A percentile compares a stretch with the other conserved stretches of the same genome.
Evolutionary conservation across 2,888 invertebrate genomes (phyloP).

Genomic region (Scaptomyza tumidula): DNA sequence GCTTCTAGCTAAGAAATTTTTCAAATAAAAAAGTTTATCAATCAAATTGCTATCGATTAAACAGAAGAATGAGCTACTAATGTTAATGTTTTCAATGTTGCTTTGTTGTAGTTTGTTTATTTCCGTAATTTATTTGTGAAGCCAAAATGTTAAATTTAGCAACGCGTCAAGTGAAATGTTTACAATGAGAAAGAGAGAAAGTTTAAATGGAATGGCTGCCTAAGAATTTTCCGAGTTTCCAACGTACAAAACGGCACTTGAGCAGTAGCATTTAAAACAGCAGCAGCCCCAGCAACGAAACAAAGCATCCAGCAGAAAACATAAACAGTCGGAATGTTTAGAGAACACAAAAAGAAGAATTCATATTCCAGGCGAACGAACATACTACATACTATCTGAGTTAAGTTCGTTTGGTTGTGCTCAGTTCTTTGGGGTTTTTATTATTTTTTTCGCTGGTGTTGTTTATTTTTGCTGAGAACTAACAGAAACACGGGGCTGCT

Average conservation of each 20-base stretch:
- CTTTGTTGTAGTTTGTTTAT: conserved; percentile 61
- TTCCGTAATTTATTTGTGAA: conserved; percentile 70
- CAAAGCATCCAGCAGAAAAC: conserved; percentile 41
- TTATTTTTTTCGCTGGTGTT: conserved; percentile 45
- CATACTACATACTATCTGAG: conserved; percentile 18
- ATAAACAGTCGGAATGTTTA: conserved; percentile 76
- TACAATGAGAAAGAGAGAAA: conserved; percentile 79
- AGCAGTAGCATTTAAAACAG: conserved; percentile 25
- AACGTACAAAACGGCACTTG: conserved; percentile 48
- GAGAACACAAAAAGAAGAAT: conserved; percentile 52
- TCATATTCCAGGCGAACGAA: conserved; percentile 55
- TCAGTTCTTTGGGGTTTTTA: conserved; percentile 26
- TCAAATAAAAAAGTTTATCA: not conserved
- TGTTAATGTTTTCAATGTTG: conserved; percentile 20
- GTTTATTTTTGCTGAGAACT: conserved; percentile 68
- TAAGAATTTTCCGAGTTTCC: conserved; percentile 55
- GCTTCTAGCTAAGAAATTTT: no score
- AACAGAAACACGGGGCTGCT: conserved; percentile 61
- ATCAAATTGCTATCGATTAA: conserved; percentile 25
- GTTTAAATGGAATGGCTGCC: conserved; percentile 61
- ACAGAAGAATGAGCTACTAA: conserved; percentile 58
- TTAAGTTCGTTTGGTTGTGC: conserved; percentile 8
- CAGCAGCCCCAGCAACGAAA: conserved; percentile 14
- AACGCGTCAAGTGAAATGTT: conserved; percentile 79
- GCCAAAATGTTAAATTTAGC: conserved; percentile 71